Conservation (phyloP, 2,113 vertebrate species). For the Oriolus oriolus region DNA sequence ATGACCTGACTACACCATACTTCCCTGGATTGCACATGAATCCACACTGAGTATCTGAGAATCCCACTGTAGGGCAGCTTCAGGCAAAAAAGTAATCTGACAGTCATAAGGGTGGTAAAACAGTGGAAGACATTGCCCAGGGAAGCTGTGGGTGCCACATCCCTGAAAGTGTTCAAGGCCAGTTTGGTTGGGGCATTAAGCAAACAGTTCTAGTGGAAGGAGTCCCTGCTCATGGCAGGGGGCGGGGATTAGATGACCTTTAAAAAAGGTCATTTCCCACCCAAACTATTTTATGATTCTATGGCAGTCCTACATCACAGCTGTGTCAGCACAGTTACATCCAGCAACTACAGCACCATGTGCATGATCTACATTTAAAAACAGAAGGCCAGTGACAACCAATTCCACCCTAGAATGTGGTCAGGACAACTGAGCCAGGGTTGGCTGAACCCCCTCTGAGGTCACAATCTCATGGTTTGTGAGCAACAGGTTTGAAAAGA, state of each 20-base stretch:
- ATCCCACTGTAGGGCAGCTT: background rate
- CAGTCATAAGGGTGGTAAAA: background rate
- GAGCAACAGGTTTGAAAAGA: background rate
- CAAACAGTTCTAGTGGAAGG: background rate
- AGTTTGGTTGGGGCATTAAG: background rate
- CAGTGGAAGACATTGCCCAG: background rate
- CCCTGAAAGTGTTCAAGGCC: background rate
- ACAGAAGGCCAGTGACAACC: background rate
- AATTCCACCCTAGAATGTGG: background rate
- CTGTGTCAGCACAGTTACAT: background rate
- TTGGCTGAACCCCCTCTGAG: background rate
- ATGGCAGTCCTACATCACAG: background rate
- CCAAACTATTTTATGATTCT: background rate
- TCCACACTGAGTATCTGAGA: background rate
- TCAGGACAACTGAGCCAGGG: background rate
- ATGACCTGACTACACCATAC: background rate
- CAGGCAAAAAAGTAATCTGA: background rate
- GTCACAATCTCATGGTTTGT: background rate
- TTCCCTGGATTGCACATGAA: background rate
- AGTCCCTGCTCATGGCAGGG: background rate
- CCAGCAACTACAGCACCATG: fast-evolving
- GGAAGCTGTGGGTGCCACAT: background rate
- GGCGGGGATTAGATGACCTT: background rate
- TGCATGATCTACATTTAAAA: background rate
- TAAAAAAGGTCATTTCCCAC: background rate